Percentiles rank a stretch among this genome's conserved stretches.
phyloP scores from a whole-genome alignment of 2,113 vertebrate genomes.

The Microtus oregoni region DNA sequence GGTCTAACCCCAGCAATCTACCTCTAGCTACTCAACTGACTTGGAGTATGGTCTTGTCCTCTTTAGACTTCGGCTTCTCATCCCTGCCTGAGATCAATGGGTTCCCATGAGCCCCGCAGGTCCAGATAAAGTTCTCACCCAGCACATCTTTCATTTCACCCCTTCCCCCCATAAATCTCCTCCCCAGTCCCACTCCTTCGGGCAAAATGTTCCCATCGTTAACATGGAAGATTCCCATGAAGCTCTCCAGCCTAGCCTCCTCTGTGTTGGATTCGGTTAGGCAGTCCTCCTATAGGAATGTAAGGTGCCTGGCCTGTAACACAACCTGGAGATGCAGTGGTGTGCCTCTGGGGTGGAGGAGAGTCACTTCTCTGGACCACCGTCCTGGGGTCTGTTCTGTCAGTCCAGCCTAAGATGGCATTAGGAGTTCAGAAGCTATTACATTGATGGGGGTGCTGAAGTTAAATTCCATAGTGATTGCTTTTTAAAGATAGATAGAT shows the following conservation, averaged over 20 bases:
- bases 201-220: not conserved
- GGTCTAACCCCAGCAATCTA: not conserved
- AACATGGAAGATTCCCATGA: not conserved
- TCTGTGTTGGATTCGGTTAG: not conserved
- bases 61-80: not conserved
- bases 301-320: not conserved
- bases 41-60: not conserved
- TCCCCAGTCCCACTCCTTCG: not conserved
- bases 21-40: not conserved
- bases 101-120: not conserved
- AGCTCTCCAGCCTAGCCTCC: not conserved
- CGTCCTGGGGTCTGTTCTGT: not conserved
- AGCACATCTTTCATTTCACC: not conserved
- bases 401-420: not conserved
- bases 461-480: slow-evolving; percentile 1
- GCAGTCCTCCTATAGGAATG: not conserved
- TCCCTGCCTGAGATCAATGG: not conserved
- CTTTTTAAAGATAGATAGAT: not conserved
- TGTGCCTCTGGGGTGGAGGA: no score
- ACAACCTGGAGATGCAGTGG: not conserved
- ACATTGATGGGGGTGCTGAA: not conserved
- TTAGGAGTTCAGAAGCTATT: not conserved
- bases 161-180: not conserved
- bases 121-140: not conserved
- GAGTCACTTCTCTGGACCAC: no score